These are phyloP conservation scores for Tympanuchus pallidicinctus DNA, from an alignment of 2,113 vertebrate genomes.

Conservation along the genomic window DNA sequence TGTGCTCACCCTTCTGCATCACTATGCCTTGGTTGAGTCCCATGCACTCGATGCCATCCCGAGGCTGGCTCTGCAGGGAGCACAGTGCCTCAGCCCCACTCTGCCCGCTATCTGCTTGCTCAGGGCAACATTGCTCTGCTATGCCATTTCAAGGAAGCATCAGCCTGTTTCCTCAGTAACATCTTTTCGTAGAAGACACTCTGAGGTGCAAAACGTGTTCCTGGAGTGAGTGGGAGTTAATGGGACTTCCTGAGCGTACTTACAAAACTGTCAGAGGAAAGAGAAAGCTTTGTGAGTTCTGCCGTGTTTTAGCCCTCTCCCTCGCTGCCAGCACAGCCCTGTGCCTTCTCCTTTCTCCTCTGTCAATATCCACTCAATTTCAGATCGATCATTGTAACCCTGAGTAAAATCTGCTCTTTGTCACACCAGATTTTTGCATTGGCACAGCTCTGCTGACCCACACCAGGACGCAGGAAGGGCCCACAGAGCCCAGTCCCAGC, in stretches of 20 bases:
- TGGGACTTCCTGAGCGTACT: constrained; percentile 56
- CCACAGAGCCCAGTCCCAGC: fast-evolving
- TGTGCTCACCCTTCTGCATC: neutral
- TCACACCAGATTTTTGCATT: neutral
- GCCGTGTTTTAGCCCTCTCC: neutral
- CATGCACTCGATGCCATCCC: neutral
- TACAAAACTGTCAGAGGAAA: constrained; percentile 38
- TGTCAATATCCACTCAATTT: neutral
- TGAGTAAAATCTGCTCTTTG: neutral
- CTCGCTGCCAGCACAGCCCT: neutral
- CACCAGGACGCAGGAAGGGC: neutral
- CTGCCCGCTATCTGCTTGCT: constrained; percentile 9
- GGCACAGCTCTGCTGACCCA: neutral
- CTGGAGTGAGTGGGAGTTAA: constrained; percentile 68
- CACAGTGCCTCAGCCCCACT: neutral
- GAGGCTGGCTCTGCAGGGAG: neutral
- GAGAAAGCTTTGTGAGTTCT: neutral
- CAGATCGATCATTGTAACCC: neutral
- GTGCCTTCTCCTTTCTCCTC: neutral
- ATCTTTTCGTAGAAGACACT: constrained; percentile 65
- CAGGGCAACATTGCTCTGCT: neutral
- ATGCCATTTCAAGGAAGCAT: constrained; percentile 50
- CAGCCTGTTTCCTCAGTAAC: constrained; percentile 40
- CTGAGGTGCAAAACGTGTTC: constrained; percentile 53
- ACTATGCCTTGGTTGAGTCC: neutral